Base-by-base conservation (phyloP, 2,113 vertebrate genomes). In the Camelus dromedarius region DNA sequence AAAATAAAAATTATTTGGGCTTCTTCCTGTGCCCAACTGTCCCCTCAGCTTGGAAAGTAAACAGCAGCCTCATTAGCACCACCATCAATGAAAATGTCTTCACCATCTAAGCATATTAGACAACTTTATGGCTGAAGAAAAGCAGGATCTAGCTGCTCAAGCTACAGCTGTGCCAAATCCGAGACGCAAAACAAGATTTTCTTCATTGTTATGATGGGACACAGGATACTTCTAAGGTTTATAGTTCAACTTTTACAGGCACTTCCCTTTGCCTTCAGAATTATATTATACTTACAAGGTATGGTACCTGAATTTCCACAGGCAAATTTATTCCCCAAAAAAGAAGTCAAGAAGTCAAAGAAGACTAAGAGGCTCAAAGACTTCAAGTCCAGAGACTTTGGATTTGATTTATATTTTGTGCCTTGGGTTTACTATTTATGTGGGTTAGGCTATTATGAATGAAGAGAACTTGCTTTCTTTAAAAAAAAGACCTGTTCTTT, bases 181-280 rank as follows among this genome's bases (percentile, higher is more conserved):
- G 77, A 70, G 28, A 82, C 16, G 38, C 58, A 85, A 91, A 93
- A 73, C 50, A 62, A 96, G 35, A 32, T n/a, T 96, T 70, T 46
- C 76, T 58, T 69, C 66, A 62, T 42, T 81, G 60, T 32, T 72
- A n/a, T 82, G 30, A 60, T 46, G n/a, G n/a, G 52, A 91, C 5
- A 13, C 20, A 70, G 54, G 38, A 46, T 82, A 35, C 75, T 46
- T 93, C 67, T 89, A 62, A 79, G 67, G 6, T 73, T 84, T 83
- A 35, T 10, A 91, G 35, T 93, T 89, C 62, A 54, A 24, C 50
- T 72, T 81, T 38, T 28, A 77, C 14, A 66, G 11, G 8, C 16
- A 28, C 1, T 77, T 50, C 67, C 58, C 83, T 85, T 70, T 54
- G 28, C 50, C 32, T 92, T 89, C 70, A 54, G 22, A 56, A 52